Percentiles rank a stretch among this genome's conserved stretches.
Conservation (phyloP, 30 jellyfish, hydroid and myxozoan genomes). For the Hydractinia symbiolongicarpus region DNA sequence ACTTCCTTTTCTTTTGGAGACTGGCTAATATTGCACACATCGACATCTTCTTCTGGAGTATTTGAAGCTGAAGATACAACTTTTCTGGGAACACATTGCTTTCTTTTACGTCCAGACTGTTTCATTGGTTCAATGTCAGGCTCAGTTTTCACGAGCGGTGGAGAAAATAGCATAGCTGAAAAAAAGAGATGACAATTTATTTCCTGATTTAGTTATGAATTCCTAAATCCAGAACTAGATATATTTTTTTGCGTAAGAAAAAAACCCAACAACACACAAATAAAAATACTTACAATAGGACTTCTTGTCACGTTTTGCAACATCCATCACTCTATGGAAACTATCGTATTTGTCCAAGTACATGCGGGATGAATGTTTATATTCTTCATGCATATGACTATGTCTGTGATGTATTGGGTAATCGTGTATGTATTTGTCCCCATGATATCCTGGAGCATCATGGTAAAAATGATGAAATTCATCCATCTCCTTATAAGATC, state of each 20-base stretch:
- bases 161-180: too few relatives aligned
- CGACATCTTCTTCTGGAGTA: slow-evolving; percentile 42
- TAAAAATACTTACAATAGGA: too few relatives aligned
- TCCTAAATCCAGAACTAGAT: too few relatives aligned
- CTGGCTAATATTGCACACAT: slow-evolving; percentile 8
- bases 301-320: too few relatives aligned
- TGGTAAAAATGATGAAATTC: slow-evolving; percentile 17
- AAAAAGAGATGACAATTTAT: too few relatives aligned
- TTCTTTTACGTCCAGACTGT: slow-evolving; percentile 52
- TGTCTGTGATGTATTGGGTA: slow-evolving; percentile 9
- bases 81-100: slow-evolving; percentile 72
- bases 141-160: background rate
- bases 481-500: slow-evolving; percentile 12
- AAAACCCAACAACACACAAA: too few relatives aligned
- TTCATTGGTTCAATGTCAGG: background rate
- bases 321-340: too few relatives aligned
- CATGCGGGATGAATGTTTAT: too few relatives aligned
- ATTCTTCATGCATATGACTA: background rate
- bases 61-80: slow-evolving; percentile 42
- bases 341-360: too few relatives aligned
- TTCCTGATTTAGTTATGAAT: too few relatives aligned
- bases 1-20: background rate
- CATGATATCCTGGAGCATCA: background rate
- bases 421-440: background rate
- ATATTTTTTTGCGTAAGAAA: too few relatives aligned